phyloP scores from a whole-genome alignment of 2,113 vertebrate genomes.

The Maylandia zebra region DNA sequence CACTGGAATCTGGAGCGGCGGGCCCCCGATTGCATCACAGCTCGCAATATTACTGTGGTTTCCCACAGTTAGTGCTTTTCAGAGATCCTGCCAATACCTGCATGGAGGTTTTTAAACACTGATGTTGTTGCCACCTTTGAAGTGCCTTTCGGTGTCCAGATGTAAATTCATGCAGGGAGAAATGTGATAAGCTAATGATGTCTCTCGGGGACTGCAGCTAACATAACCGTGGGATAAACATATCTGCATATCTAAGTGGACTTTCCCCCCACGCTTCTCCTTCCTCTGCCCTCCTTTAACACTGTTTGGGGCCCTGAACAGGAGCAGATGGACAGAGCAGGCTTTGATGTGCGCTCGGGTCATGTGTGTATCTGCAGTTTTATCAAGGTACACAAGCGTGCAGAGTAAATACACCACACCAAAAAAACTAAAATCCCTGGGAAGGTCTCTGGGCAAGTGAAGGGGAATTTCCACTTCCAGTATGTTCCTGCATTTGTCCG shows the following conservation, averaged over 20 bases:
- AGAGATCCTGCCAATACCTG: slow-evolving; percentile 8
- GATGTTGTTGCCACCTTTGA: slow-evolving; percentile 55
- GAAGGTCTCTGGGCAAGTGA: slow-evolving; percentile 58
- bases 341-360: slow-evolving; percentile 55
- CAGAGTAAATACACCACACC: slow-evolving; percentile 59
- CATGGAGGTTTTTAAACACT: slow-evolving; percentile 8
- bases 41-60: neutral
- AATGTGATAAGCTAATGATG: slow-evolving; percentile 67
- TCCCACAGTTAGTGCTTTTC: neutral
- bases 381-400: slow-evolving; percentile 53
- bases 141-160: slow-evolving; percentile 48
- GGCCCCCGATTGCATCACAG: neutral
- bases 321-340: slow-evolving; percentile 31
- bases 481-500: neutral
- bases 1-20: neutral
- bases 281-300: neutral
- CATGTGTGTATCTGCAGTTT: slow-evolving; percentile 47
- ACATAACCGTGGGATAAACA: slow-evolving; percentile 39
- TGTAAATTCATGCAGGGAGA: slow-evolving; percentile 43
- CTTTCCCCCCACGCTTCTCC: neutral
- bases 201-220: slow-evolving; percentile 24
- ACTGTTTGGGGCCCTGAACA: neutral
- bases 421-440: slow-evolving; percentile 22
- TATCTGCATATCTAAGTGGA: slow-evolving; percentile 47
- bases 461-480: slow-evolving; percentile 40